Evolutionary conservation across 2,797 vertebrate species (phyloP).

Genomic region (Pseudochirops cupreus): DNA sequence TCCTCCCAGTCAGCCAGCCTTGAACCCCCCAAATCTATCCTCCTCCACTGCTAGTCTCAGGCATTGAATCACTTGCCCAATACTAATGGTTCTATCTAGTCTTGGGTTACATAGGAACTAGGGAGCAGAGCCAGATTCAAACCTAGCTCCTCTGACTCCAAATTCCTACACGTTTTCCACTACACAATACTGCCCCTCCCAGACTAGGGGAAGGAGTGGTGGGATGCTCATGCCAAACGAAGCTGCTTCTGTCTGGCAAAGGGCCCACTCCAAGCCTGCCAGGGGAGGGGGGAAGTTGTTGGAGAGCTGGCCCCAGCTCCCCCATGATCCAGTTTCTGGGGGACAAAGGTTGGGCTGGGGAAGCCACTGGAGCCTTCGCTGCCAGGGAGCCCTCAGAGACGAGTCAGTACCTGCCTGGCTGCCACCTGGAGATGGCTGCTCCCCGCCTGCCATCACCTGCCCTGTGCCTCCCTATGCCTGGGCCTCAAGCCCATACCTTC

Average conservation of each 20-base stretch:
- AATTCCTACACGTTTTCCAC: neutral
- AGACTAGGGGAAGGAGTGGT: neutral
- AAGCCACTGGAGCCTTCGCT: neutral
- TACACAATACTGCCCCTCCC: neutral
- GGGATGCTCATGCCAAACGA: neutral
- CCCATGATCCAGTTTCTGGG: neutral
- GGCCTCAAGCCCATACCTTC: neutral
- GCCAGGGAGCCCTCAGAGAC: neutral
- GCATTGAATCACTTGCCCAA: neutral
- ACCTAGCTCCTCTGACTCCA: neutral
- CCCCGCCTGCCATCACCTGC: neutral
- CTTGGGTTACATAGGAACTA: neutral
- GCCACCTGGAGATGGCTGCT: slow-evolving; percentile 5
- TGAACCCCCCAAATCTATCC: neutral
- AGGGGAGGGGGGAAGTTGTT: neutral
- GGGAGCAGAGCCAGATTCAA: neutral
- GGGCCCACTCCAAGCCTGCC: neutral
- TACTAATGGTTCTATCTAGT: neutral
- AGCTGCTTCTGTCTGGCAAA: neutral
- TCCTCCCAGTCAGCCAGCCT: neutral
- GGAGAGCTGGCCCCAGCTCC: neutral
- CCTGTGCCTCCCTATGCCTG: neutral
- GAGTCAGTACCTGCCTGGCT: neutral
- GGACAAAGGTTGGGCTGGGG: neutral
- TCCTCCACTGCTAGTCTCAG: neutral